These are phyloP conservation scores for Heliconius hermathena DNA, from an alignment of 1,140 invertebrate genomes.

Conservation along the genomic window DNA sequence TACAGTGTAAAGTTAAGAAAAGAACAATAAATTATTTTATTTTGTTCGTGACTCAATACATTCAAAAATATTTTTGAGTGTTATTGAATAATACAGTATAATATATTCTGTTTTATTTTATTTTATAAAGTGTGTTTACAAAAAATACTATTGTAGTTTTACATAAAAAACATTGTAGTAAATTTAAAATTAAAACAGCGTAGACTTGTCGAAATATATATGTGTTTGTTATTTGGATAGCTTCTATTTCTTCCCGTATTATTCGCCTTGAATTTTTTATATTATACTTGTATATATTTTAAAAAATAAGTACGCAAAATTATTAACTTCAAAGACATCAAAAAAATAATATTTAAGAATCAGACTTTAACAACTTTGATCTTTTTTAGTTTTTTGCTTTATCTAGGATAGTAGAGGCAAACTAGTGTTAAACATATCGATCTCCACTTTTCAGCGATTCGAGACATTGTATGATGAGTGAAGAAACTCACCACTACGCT, in stretches of 20 bases:
- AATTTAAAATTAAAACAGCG: not conserved
- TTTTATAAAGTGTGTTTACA: not conserved
- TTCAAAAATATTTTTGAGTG: too few relatives aligned
- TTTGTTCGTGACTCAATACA: too few relatives aligned
- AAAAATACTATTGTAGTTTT: conserved; percentile 1
- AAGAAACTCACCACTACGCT: too few relatives aligned
- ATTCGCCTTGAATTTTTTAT: not conserved
- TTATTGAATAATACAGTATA: too few relatives aligned
- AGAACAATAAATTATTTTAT: too few relatives aligned
- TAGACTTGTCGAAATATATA: not conserved
- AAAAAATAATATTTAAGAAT: not conserved
- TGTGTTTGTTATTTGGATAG: not conserved
- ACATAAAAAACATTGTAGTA: not conserved
- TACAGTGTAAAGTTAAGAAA: too few relatives aligned
- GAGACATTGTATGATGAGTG: too few relatives aligned
- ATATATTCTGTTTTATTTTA: too few relatives aligned
- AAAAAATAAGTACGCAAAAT: not conserved
- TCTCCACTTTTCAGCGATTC: too few relatives aligned
- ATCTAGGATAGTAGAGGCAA: too few relatives aligned
- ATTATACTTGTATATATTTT: not conserved
- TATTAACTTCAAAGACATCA: not conserved
- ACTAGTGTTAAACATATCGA: too few relatives aligned
- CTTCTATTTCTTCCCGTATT: not conserved
- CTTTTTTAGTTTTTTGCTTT: not conserved
- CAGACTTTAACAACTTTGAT: not conserved